These are phyloP conservation scores for Brachionus manjavacas DNA, from an alignment of 1,140 invertebrate genomes.

Conservation along the genomic window DNA sequence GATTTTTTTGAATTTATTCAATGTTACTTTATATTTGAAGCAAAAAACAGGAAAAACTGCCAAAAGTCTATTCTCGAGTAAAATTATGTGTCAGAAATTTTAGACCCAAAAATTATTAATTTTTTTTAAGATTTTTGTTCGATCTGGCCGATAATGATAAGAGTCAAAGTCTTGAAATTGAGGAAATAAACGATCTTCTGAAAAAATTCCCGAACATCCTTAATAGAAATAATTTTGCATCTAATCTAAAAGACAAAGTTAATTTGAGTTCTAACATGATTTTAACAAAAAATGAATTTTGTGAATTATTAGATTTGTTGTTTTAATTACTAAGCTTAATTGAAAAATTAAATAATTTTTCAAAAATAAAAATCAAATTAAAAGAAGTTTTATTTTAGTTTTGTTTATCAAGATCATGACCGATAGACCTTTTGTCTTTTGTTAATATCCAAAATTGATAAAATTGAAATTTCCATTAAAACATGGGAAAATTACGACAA, in stretches of 20 bases:
- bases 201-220: background rate
- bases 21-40: conserved; percentile 24
- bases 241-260: background rate
- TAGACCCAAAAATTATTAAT: background rate
- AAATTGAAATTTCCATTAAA: background rate
- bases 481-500: too few species aligned
- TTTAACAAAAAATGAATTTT: background rate
- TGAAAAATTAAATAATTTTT: background rate
- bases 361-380: background rate
- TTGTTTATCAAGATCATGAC: background rate
- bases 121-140: background rate
- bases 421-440: background rate
- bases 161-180: background rate
- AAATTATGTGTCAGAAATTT: background rate
- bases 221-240: conserved; percentile 16
- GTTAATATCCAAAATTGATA: background rate
- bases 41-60: background rate
- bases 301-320: background rate
- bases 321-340: background rate
- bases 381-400: background rate
- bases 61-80: background rate
- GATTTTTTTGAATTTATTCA: background rate
- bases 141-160: background rate
- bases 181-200: background rate
- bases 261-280: background rate